Conservation (phyloP, 1,140 invertebrate species). For the Apis dorsata region DNA sequence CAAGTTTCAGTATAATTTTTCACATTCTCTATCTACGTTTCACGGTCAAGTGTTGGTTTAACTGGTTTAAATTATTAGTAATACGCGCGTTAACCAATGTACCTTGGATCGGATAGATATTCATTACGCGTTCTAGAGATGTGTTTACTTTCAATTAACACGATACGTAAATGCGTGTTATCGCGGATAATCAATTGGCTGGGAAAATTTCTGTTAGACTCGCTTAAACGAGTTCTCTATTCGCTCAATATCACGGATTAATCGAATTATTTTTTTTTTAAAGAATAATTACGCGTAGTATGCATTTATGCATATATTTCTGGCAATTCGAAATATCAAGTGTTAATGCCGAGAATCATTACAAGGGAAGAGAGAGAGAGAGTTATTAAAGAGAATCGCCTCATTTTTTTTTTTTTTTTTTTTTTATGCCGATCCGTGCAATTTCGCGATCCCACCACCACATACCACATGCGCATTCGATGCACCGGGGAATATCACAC, state of each 20-base stretch:
- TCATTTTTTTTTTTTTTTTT: background rate
- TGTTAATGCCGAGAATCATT: slow-evolving; percentile 14
- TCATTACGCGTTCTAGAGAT: background rate
- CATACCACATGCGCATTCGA: too few species aligned
- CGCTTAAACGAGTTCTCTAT: background rate
- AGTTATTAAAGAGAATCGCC: slow-evolving; percentile 10
- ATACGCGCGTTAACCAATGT: background rate
- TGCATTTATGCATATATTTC: background rate
- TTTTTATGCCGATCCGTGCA: background rate
- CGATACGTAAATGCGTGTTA: slow-evolving; percentile 11
- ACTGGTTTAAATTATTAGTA: background rate
- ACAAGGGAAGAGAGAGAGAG: background rate
- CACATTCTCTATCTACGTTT: too few species aligned
- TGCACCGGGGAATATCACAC: background rate
- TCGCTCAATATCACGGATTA: background rate
- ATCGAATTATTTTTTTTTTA: background rate
- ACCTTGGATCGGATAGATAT: background rate
- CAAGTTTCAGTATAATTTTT: background rate
- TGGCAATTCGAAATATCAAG: background rate
- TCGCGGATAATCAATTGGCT: background rate
- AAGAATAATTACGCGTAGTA: background rate
- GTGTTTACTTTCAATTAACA: background rate
- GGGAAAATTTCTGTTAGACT: slow-evolving; percentile 3
- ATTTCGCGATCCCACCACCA: background rate
- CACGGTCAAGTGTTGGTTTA: background rate